Evolutionary conservation across 2,888 invertebrate genomes (phyloP).

Genomic region (Cenopis cana): DNA sequence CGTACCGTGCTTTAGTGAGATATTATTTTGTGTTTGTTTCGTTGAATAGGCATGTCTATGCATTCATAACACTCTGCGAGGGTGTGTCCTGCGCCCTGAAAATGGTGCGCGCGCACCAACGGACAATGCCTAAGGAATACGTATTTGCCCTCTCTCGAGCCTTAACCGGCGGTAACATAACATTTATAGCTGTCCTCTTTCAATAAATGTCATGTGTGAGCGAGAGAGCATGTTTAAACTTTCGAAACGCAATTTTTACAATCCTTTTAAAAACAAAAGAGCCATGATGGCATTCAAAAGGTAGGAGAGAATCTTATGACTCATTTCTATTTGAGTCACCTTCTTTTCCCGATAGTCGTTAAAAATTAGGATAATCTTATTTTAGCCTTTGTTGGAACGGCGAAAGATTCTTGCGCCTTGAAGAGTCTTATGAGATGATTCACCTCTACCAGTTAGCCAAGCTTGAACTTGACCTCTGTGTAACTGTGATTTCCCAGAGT

Average conservation of each 20-base stretch:
- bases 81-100: conserved; percentile 81
- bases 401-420: background rate
- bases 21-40: conserved; percentile 19
- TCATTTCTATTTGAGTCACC: conserved; percentile 34
- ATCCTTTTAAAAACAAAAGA: conserved; percentile 36
- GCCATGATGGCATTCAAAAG: conserved; percentile 23
- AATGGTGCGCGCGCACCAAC: conserved; percentile 77
- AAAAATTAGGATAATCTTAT: background rate
- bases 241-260: conserved; percentile 13
- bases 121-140: conserved; percentile 61
- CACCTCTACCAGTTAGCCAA: background rate
- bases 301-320: conserved; percentile 14
- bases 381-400: background rate
- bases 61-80: conserved; percentile 65
- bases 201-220: conserved; percentile 45
- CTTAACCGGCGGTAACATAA: conserved; percentile 55
- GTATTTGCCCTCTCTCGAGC: conserved; percentile 51
- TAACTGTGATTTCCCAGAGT: conserved; percentile 6
- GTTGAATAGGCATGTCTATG: conserved; percentile 60
- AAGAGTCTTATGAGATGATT: conserved; percentile 14
- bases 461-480: conserved; percentile 25
- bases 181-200: conserved; percentile 53
- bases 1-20: background rate
- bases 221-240: conserved; percentile 25
- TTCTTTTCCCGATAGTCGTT: conserved; percentile 13